Evolutionary conservation across 2,797 vertebrate species (phyloP).

Genomic region (Busarellus nigricollis): DNA sequence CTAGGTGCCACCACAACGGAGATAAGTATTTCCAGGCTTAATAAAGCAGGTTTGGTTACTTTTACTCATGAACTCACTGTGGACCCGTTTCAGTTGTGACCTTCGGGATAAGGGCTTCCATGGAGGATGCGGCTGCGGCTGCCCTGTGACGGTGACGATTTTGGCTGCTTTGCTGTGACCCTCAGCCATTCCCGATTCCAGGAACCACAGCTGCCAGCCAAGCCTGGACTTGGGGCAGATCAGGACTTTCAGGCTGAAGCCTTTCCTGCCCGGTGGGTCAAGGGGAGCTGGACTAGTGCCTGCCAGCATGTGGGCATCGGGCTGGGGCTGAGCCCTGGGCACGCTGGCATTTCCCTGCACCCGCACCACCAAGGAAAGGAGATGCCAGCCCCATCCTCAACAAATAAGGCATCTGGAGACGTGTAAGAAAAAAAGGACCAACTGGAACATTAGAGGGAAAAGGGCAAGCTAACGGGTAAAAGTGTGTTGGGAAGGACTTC

Average conservation of each 20-base stretch:
- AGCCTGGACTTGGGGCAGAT: background rate
- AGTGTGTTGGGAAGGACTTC: background rate
- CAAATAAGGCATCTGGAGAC: background rate
- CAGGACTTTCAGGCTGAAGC: background rate
- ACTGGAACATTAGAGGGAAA: background rate
- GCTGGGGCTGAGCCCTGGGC: background rate
- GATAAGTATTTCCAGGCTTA: background rate
- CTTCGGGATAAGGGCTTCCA: background rate
- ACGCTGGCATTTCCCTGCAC: background rate
- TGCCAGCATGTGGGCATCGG: rapidly evolving
- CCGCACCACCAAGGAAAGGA: background rate
- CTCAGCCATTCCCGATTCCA: background rate
- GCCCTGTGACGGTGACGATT: rapidly evolving
- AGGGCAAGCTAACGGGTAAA: background rate
- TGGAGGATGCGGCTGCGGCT: rapidly evolving
- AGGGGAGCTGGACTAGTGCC: background rate
- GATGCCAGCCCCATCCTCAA: background rate
- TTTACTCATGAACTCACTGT: background rate
- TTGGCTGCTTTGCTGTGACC: background rate
- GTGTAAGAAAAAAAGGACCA: background rate
- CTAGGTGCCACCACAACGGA: background rate
- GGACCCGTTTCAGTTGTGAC: rapidly evolving
- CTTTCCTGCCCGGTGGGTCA: rapidly evolving
- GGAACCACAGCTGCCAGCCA: background rate
- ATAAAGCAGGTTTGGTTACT: background rate